Evolutionary conservation across 2,888 invertebrate genomes (phyloP), one percentile per base, ranked within the genome.

Genomic region (Drosophila nr. fundita): DNA sequence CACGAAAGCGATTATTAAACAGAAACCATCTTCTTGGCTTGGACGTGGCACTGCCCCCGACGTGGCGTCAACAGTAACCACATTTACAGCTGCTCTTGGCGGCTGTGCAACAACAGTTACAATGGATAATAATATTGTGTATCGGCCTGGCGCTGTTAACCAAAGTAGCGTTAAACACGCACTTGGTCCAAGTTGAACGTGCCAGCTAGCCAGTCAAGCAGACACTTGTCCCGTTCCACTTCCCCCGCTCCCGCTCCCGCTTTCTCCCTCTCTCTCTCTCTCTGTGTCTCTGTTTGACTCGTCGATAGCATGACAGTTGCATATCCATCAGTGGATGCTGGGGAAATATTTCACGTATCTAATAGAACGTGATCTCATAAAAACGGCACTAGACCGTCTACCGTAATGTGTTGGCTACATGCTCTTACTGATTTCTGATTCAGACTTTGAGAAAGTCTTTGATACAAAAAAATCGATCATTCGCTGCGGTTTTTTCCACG

Each of bases 341-440:
- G 76, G 83, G 78, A 81, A 76, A 82, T 89, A 87, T 83, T 91
- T 91, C 91, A 91, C 91, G 91, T 91, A 87, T 82, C 83, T 74
- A 73, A 87, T 88, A 91, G 91, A 91, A 91, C 91, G 91, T 91
- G 91, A 90, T 91, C 91, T 84, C 91, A 89, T 90, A 84, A 90
- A 90, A 73, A 52, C 75, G 52, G 52, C 68, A 72, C 57, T 62
- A 36, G 54, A 62, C 67, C 63, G 68, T 68, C 45, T 50, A 65
- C 52, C 40, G 27, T 55, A 54, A 68, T 65, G 53, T 68, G 49
- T 49, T 78, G 30, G 29, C 53, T 54, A 50, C 58, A 50, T 57
- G 52, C 57, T 57, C 40, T 62, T 61, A 38, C 52, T 40, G 40
- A 42, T 75, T 75, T 64, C 45, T 36, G 32, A 27, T 61, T 48